phyloP scores from a whole-genome alignment of 2,888 invertebrate genomes.

The Boloria euphrosyne region DNA sequence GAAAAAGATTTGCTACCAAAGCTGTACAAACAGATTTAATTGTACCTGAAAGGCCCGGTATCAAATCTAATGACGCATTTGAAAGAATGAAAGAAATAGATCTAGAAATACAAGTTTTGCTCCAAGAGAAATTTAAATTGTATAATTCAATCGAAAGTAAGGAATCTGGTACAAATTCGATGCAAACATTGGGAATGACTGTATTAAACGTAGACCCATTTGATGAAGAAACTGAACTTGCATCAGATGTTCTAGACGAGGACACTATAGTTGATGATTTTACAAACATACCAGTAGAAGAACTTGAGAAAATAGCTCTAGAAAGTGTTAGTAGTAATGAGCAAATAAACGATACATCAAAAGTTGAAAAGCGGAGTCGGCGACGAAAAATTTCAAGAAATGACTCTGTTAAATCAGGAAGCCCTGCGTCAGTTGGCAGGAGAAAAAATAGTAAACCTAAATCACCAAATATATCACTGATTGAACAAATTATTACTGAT shows the following conservation, averaged over 20 bases:
- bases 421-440: constrained; percentile 48
- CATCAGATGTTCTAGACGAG: constrained; percentile 45
- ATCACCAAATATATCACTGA: constrained; percentile 68
- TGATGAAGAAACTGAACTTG: constrained; percentile 44
- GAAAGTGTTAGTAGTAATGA: constrained; percentile 54
- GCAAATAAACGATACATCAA: constrained; percentile 38
- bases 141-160: constrained; percentile 77
- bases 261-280: constrained; percentile 69
- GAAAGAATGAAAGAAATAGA: constrained; percentile 84
- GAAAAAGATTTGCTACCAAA: constrained; percentile 47
- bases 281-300: constrained; percentile 69
- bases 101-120: constrained; percentile 79
- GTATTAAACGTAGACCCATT: constrained; percentile 62
- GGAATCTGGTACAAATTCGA: constrained; percentile 52
- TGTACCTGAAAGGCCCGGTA: constrained; percentile 42
- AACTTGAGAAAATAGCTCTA: constrained; percentile 69
- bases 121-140: constrained; percentile 82
- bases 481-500: constrained; percentile 72
- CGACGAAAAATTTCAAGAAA: constrained; percentile 49
- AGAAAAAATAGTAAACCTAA: constrained; percentile 53
- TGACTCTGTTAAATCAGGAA: constrained; percentile 52
- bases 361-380: constrained; percentile 46
- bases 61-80: constrained; percentile 62
- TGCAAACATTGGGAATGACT: constrained; percentile 70
- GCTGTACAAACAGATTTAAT: constrained; percentile 59